These are phyloP conservation scores for Papilio demoleus DNA, from an alignment of 2,888 invertebrate species.

Conservation along the genomic window DNA sequence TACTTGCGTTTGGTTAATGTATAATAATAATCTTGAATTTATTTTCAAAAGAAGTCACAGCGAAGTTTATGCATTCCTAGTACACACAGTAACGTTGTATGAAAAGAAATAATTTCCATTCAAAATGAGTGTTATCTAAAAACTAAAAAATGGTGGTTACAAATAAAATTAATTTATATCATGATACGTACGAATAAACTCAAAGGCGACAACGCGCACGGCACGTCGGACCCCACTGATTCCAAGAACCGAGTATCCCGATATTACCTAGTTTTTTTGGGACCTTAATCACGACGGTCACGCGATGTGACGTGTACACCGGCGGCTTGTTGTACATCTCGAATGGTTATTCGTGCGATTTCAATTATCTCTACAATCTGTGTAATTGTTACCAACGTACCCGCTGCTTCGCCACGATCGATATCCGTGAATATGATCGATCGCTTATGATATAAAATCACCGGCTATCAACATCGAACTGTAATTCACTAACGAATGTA, in stretches of 20 bases:
- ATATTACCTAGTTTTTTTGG: slow-evolving; percentile 56
- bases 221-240: slow-evolving; percentile 39
- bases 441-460: slow-evolving; percentile 24
- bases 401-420: neutral
- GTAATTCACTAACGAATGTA: slow-evolving; percentile 10
- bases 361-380: slow-evolving; percentile 67
- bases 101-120: neutral
- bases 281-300: slow-evolving; percentile 55
- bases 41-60: too few species aligned
- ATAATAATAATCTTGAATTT: slow-evolving; percentile 7
- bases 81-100: too few species aligned
- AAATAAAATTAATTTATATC: neutral
- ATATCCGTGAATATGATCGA: slow-evolving; percentile 28
- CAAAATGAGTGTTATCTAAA: neutral
- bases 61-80: neutral
- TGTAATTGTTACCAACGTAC: slow-evolving; percentile 58
- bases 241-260: slow-evolving; percentile 59
- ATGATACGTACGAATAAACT: slow-evolving; percentile 26
- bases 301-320: slow-evolving; percentile 70
- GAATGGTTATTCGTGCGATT: slow-evolving; percentile 68
- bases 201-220: slow-evolving; percentile 25
- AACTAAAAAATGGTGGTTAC: neutral
- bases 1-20: too few species aligned
- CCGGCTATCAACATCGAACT: slow-evolving; percentile 18
- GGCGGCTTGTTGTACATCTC: slow-evolving; percentile 56